Evolutionary conservation across 1,140 invertebrate species (phyloP), one percentile per base, ranked within the genome.

Genomic region (Prorops nasuta): DNA sequence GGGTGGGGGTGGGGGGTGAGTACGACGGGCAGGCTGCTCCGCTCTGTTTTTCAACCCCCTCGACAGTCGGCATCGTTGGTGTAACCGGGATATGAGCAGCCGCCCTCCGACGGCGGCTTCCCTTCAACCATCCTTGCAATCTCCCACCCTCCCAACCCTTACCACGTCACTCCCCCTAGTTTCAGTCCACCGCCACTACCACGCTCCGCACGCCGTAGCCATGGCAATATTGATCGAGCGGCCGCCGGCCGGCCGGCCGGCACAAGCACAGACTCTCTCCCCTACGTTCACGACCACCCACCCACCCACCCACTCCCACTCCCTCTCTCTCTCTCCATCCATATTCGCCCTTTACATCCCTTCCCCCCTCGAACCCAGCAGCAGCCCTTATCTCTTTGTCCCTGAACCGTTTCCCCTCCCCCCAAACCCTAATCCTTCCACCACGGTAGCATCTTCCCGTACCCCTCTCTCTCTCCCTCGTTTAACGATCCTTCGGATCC

Each of bases 141-240:
- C 24, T 28, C 24, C 24, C 10, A 28, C 24, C 4, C 54, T 60
- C 38, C 53, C 54, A 58, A 49, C 60, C 58, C 48, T 52, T 58
- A 49, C 60, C 58, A 44, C 54, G 58, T 53, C 40, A 3, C 7
- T 51, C 48, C 36, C 35, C 51, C 54, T 57, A 53, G 57, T 60
- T 49, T 60, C 52, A 58, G 54, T 58, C 54, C 56, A 52, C 56
- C 2, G 32, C 21, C 57, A 57, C 60, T 36, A n/a, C n/a, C n/a
- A n/a, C 19, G 19, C 20, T 51, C 63, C 55, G 53, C 56, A 53
- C 56, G 44, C 58, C 62, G 62, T 71, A 67, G 66, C 58, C 67
- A 67, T 67, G 64, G 64, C 64, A 68, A 71, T 67, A 70, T 69
- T 69, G 67, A 69, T 69, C 68, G 60, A 52, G 41, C 50, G 42